A percentile compares a stretch with the other conserved stretches of the same genome.
These are phyloP conservation scores for Lithobates pipiens DNA, from an alignment of 2,797 vertebrate species.

Conservation along the genomic window DNA sequence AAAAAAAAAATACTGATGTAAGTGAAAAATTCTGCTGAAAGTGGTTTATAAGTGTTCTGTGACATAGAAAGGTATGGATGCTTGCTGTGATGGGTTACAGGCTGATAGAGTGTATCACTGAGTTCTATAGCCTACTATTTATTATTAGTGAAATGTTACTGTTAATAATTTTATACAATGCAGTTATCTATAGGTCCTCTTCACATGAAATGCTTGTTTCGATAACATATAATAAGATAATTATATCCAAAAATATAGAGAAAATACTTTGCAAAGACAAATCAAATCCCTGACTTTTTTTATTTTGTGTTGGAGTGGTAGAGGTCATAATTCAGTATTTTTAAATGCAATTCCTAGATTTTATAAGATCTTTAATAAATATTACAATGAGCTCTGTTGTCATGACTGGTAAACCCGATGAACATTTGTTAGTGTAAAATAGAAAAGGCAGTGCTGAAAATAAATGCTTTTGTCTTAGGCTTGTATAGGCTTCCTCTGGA, in stretches of 20 bases:
- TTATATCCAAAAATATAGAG: neutral
- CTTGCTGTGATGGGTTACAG: neutral
- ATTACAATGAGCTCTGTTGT: conserved; percentile 22
- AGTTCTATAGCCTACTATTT: no score
- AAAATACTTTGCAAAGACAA: neutral
- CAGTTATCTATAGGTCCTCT: no score
- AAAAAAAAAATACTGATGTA: no score
- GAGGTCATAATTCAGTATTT: conserved; percentile 9
- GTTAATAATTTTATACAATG: no score
- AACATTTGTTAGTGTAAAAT: conserved; percentile 8
- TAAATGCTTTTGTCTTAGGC: conserved; percentile 36
- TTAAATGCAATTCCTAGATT: conserved; percentile 1
- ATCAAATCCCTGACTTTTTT: neutral
- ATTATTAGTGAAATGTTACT: no score
- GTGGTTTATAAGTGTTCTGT: no score
- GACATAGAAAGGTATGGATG: neutral
- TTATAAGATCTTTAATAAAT: neutral
- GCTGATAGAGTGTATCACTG: no score
- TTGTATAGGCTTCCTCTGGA: conserved; percentile 53
- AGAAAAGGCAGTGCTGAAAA: conserved; percentile 9
- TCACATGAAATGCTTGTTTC: no score
- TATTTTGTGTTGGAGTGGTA: neutral
- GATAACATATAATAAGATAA: neutral
- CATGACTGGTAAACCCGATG: conserved; percentile 19
- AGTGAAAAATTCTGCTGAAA: no score